A percentile compares a stretch with the other conserved stretches of the same genome.
Conservation (phyloP, 2,888 invertebrate genomes). For the Lutraria lutraria region DNA sequence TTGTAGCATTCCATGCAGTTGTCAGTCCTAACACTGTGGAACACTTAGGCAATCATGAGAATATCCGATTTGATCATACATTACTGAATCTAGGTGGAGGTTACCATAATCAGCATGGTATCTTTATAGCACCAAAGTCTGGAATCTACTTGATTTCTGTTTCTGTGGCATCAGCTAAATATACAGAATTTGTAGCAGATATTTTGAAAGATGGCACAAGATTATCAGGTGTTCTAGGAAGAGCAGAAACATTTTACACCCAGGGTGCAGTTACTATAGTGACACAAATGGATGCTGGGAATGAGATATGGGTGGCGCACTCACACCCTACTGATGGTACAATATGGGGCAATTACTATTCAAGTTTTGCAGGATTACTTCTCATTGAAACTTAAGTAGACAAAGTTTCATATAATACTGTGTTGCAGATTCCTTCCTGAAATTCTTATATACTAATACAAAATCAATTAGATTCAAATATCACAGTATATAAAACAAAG, state of each 20-base stretch:
- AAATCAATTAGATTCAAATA: no score
- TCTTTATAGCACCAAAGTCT: conserved; percentile 8
- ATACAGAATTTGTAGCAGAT: neutral
- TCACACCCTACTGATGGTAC: neutral
- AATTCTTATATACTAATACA: no score
- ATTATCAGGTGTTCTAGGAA: neutral
- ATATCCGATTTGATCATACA: neutral
- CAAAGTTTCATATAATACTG: no score
- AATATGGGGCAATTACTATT: neutral
- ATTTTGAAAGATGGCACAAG: neutral
- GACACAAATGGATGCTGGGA: neutral
- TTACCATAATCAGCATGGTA: neutral
- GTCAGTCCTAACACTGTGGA: neutral
- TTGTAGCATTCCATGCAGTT: conserved; percentile 6
- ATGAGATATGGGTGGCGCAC: conserved; percentile 4
- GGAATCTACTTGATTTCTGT: neutral
- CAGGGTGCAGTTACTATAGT: neutral
- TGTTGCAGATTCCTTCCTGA: no score
- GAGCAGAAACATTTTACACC: neutral
- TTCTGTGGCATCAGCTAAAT: neutral
- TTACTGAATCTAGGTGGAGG: neutral
- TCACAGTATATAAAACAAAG: no score
- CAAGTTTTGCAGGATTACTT: conserved; percentile 8
- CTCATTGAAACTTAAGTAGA: neutral
- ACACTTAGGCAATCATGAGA: neutral